These are phyloP conservation scores for Stictocephala bisonia DNA, from an alignment of 2,888 invertebrate genomes.

Conservation along the genomic window DNA sequence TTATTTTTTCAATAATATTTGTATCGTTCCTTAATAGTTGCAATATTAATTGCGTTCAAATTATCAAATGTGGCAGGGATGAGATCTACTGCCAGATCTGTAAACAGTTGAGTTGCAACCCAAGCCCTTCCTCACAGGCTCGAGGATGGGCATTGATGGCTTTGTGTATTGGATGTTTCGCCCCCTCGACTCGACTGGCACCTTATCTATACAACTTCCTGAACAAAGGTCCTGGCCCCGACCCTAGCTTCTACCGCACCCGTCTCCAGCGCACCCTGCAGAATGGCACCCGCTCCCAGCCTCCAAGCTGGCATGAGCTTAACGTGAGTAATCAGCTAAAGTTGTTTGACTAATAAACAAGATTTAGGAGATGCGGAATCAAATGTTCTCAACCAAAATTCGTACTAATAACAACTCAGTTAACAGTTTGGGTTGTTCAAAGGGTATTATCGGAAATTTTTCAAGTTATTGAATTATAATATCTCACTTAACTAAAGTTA, in stretches of 20 bases:
- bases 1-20: too few relatives aligned
- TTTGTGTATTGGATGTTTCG: constrained; percentile 98
- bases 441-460: too few relatives aligned
- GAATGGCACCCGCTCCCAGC: constrained; percentile 98
- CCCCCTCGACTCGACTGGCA: constrained; percentile 97
- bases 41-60: too few relatives aligned
- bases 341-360: too few relatives aligned
- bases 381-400: too few relatives aligned
- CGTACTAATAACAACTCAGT: too few relatives aligned
- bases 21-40: too few relatives aligned
- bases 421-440: too few relatives aligned
- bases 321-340: constrained; percentile 68
- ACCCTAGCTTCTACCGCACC: constrained; percentile 94
- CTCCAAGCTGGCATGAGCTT: constrained; percentile 97
- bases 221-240: constrained; percentile 96
- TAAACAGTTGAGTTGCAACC: constrained; percentile 97
- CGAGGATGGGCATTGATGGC: constrained; percentile 98
- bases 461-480: too few relatives aligned
- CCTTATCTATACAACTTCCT: constrained; percentile 97
- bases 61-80: constrained; percentile 72
- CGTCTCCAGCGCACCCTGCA: constrained; percentile 94
- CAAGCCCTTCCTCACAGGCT: constrained; percentile 95
- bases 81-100: constrained; percentile 99
- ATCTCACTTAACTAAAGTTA: too few relatives aligned
- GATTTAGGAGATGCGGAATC: too few relatives aligned